Base-by-base conservation (phyloP, 2,113 vertebrate species). In the Scartelaos histophorus region DNA sequence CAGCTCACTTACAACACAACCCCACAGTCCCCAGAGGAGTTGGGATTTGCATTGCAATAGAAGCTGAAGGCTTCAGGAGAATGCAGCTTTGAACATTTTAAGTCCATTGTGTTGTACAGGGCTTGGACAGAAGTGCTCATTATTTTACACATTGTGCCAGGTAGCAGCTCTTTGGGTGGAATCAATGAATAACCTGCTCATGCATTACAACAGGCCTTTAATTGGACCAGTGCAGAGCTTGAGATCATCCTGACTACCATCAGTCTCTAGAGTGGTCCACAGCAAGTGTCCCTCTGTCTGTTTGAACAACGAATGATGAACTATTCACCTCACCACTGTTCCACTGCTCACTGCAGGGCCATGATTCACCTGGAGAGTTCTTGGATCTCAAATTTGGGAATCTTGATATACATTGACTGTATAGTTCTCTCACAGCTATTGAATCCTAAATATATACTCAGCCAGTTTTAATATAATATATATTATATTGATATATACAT, bases 31-130 rank as follows among this genome's bases (percentile, higher is more conserved):
- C 35, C 38, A 3, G 1, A 46, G 78, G 76, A 82, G 35, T 67
- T 10, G 60, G 76, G 71, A 76, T 85, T 82, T 85, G 71, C 85
- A 85, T 79, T 12, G 15, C 74, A 80, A 46, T 75, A 62, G 66
- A 34, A 57, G 24, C 43, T 3, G 15, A 22, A 64, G 68, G 65
- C 84, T 68, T 49, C 11, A 69, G 61, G 38, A 60, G 60, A 19
- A 66, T 21, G 51, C 25, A 75, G 68, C 67, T 0, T 66, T 56
- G 5, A 73, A 71, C 74, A 68, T 88, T 84, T 83, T 43, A 74
- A 75, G 71, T 77, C 58, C 47, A 60, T 70, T 73, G 51, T 12
- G 38, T 76, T 67, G 67, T 19, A 3, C 25, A 66, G 58, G 13
- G 49, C 38, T 54, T 54, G 19, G 12, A 67, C 56, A 64, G 34